Conservation (phyloP, 2,113 vertebrate genomes). For the Camarhynchus parvulus region DNA sequence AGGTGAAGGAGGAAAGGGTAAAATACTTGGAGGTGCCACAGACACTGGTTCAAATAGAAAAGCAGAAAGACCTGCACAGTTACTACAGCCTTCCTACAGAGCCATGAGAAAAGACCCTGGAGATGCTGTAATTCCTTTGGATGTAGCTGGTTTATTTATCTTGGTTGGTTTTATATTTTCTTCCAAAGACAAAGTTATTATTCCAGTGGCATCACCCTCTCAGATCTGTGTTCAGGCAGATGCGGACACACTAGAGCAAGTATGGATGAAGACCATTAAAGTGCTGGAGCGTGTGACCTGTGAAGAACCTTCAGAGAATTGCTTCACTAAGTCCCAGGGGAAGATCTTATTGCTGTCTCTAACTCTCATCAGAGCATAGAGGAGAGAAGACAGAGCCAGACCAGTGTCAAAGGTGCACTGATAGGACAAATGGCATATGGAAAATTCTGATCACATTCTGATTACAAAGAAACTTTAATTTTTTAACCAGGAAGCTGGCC, state of each 20-base stretch:
- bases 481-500: not conserved
- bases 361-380: not conserved
- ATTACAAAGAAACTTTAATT: not conserved
- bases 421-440: fast-evolving
- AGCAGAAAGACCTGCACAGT: not conserved
- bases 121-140: not conserved
- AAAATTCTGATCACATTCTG: not conserved
- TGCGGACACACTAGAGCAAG: not conserved
- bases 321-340: not conserved
- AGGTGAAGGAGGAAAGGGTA: not conserved
- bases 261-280: not conserved
- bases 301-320: not conserved
- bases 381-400: not conserved
- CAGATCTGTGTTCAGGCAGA: not conserved
- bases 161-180: not conserved
- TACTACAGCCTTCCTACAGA: not conserved
- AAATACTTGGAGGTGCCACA: not conserved
- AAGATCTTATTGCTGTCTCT: not conserved
- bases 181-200: not conserved
- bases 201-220: not conserved
- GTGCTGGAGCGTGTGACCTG: fast-evolving
- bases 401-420: not conserved
- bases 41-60: not conserved
- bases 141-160: not conserved
- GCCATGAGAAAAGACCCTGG: not conserved